Base-by-base conservation (phyloP, 2,888 invertebrate species). In the Nezara viridula region DNA sequence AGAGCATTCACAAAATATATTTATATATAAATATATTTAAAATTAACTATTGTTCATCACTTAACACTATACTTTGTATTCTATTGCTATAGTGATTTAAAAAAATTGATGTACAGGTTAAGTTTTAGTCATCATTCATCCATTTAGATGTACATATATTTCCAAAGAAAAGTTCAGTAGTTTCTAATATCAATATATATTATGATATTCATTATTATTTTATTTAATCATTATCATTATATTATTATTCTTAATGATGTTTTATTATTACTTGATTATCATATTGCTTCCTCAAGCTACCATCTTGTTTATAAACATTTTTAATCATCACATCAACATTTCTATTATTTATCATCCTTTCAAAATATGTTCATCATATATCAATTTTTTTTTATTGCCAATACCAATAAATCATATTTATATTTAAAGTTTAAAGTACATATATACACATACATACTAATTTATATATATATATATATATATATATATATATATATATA, bases 401-500 rank as follows among this genome's bases (percentile, higher is more conserved):
- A 90, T 90, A 90, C 87, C 90, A 90, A 90, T 90, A 90, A 86
- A 90, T 90, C 27, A 86, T 90, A 90, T 90, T 90, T n/a, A n/a
- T 90, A 90, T 90, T 90, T 89, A 90, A 90, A 90, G 90, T 90
- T 89, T 52, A 90, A 90, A 89, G 90, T 90, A 90, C 88, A 90
- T 90, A 89, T 66, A 10, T 27, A 16, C 2, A 27, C 12, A 66
- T 90, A 90, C 89, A 90, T 89, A 90, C 89, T 90, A 90, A 90
- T 90, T 5, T 60, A 14, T 60, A 60, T 60, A 60, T 6, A n/a
- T n/a, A n/a, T 32, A 32, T 16, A 32, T 19, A 32, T 32, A 66
- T 19, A 66, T 19, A 66, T 12, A 66, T 32, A 66, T 12, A 66
- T 14, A 60, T 4, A 60, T 14, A 60, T 2, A 27, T 3, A 60